phyloP scores from a whole-genome alignment of 2,797 vertebrate species.

The Thripadectes ignobilis region DNA sequence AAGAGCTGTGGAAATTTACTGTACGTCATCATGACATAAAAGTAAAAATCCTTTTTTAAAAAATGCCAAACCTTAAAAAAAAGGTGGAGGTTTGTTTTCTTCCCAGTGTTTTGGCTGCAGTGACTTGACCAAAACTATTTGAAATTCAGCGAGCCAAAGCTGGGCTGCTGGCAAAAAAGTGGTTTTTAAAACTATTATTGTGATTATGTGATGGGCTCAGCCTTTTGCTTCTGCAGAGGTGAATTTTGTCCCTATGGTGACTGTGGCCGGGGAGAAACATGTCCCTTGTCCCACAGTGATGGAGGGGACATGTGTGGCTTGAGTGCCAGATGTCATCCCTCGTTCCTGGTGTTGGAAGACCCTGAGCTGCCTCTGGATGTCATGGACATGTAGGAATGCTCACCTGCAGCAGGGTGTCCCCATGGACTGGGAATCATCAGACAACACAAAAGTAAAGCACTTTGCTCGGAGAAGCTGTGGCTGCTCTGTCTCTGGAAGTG shows the following conservation, averaged over 20 bases:
- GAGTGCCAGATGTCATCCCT: neutral
- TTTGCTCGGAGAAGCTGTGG: neutral
- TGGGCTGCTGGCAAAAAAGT: neutral
- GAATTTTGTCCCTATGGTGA: neutral
- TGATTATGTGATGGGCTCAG: neutral
- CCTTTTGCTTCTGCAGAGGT: neutral
- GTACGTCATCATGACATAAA: neutral
- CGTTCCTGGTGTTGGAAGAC: neutral
- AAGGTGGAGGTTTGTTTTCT: neutral
- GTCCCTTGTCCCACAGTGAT: fast-evolving
- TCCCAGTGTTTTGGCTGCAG: neutral
- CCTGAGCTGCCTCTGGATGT: neutral
- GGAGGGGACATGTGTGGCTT: fast-evolving
- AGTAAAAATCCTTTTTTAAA: neutral
- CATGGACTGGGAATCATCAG: neutral
- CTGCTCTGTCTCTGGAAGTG: neutral
- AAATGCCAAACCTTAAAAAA: neutral
- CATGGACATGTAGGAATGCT: neutral
- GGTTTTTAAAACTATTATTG: neutral
- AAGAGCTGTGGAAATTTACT: neutral
- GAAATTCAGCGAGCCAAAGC: neutral
- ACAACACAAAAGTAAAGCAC: no score
- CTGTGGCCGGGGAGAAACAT: neutral
- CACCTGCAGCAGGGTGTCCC: neutral
- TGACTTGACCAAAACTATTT: neutral